Base-by-base conservation (phyloP, 2,797 vertebrate species). In the Crocodylus rhombifer region DNA sequence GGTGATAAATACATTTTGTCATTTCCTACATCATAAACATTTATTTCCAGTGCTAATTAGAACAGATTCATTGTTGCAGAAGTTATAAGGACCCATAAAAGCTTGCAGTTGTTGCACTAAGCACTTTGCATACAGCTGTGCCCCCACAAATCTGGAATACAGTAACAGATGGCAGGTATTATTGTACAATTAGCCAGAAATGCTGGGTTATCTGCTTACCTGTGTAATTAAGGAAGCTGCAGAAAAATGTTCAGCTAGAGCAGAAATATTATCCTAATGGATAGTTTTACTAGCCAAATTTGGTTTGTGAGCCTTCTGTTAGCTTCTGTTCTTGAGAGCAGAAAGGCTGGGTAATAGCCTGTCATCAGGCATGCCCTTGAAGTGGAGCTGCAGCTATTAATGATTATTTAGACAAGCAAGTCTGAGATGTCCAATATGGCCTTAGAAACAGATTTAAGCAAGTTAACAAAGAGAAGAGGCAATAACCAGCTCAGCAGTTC, bases 11-110 rank as follows among this genome's bases (percentile, higher is more conserved):
- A 87, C 74, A 60, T 86, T 94, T 87, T 95, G 93, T 91, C 93
- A 86, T 94, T 91, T 86, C 87, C 86, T 77, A 84, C 90, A 91
- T 84, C 94, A 94, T 95, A 95, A 95, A 91, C 89, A 57, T 94
- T 95, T 91, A 91, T 93, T 95, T 89, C 87, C 36, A 84, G 82
- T n/a, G 82, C 91, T 96, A 96, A 96, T 95, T 94, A 93, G 92
- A 86, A 81, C 82, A 91, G 92, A 94, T 92, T 95, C 79, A 94
- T 94, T 92, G 94, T 82, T 82, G 80, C 92, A 92, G 93, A 84
- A 95, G 92, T 90, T 92, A 33, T 42, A 93, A 94, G 95, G 18
- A 56, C 61, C 94, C 84, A 62, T 93, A 90, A 96, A 95, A 88
- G 36, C 88, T 58, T 82, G 82, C 91, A 67, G 75, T 93, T 87